A percentile compares a stretch with the other conserved stretches of the same genome.
These are phyloP conservation scores for Misgurnus mizolepis DNA, from an alignment of 2,113 vertebrate species.

Conservation along the genomic window DNA sequence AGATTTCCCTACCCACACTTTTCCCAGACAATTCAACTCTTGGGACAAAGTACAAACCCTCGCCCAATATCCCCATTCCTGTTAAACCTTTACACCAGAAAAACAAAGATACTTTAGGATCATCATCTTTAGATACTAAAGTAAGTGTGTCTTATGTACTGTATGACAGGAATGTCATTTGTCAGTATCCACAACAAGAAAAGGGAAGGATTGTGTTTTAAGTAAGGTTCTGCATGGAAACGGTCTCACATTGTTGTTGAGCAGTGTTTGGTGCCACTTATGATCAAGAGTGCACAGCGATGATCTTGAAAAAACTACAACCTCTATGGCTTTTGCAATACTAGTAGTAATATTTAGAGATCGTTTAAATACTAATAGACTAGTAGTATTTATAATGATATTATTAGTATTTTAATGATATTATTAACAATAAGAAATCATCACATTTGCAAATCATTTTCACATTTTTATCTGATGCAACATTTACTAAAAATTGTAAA, in stretches of 20 bases:
- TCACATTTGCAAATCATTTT: too few relatives aligned
- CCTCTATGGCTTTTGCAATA: background rate
- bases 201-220: background rate
- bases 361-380: too few relatives aligned
- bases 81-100: background rate
- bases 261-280: too few relatives aligned
- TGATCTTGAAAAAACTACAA: background rate
- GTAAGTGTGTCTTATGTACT: background rate
- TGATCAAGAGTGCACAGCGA: background rate
- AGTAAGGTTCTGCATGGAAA: background rate
- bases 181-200: background rate
- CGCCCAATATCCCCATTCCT: background rate
- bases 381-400: too few relatives aligned
- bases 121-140: slow-evolving; percentile 6
- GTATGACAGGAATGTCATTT: background rate
- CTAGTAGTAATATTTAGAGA: background rate
- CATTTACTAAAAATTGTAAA: too few relatives aligned
- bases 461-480: too few relatives aligned
- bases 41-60: slow-evolving; percentile 8
- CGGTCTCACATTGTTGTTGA: background rate
- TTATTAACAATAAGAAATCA: too few relatives aligned
- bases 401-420: too few relatives aligned
- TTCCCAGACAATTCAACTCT: slow-evolving; percentile 35
- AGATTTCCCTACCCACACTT: slow-evolving; percentile 41
- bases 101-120: background rate